These are phyloP conservation scores for Cataglyphis rosenhaueri DNA, from an alignment of 2,888 invertebrate genomes.

Conservation along the genomic window DNA sequence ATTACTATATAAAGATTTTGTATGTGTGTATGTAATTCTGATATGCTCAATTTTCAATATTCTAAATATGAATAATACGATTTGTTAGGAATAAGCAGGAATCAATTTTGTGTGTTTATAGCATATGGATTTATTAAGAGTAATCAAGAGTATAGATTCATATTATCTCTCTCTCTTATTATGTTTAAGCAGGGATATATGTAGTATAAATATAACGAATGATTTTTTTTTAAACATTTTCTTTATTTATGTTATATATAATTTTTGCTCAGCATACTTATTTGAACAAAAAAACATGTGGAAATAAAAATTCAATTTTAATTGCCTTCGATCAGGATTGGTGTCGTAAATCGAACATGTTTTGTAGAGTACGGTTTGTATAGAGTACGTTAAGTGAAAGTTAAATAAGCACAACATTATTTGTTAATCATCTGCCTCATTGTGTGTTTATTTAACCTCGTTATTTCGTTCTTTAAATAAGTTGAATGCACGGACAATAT, in stretches of 20 bases:
- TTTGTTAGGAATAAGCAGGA: neutral
- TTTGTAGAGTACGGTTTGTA: neutral
- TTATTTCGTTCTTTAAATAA: neutral
- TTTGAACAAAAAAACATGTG: neutral
- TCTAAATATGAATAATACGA: neutral
- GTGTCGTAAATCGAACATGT: conserved; percentile 7
- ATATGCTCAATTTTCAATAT: neutral
- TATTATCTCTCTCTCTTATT: neutral
- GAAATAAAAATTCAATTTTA: conserved; percentile 6
- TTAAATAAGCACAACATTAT: conserved; percentile 15
- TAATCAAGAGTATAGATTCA: neutral
- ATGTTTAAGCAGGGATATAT: neutral
- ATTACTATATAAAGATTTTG: neutral
- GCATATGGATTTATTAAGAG: neutral
- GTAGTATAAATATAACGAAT: neutral
- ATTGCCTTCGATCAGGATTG: neutral
- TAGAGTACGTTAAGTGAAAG: neutral
- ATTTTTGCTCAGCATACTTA: neutral
- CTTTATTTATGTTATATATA: conserved; percentile 3
- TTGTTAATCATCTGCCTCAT: neutral
- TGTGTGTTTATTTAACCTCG: neutral
- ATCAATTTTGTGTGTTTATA: neutral
- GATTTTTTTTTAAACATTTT: neutral
- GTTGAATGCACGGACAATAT: neutral
- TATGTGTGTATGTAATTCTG: neutral